Percentiles rank a stretch among this genome's conserved stretches.
These are phyloP conservation scores for Hypsopygia costalis DNA, from an alignment of 2,888 invertebrate species.

Conservation along the genomic window DNA sequence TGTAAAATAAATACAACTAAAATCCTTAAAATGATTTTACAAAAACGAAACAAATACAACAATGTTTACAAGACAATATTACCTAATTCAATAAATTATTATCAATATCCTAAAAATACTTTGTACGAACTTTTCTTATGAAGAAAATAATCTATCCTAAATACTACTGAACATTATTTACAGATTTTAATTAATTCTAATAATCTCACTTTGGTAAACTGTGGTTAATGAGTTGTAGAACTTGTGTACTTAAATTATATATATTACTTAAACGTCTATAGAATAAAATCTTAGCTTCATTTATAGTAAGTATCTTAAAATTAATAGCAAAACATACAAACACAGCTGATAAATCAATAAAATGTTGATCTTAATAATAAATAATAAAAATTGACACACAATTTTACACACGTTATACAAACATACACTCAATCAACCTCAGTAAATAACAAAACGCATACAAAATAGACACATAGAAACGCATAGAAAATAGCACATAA, in stretches of 20 bases:
- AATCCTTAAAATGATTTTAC: conserved; percentile 60
- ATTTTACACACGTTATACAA: conserved; percentile 10
- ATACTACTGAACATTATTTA: conserved; percentile 40
- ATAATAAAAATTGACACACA: not conserved
- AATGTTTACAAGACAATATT: conserved; percentile 46
- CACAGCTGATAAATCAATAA: too few species aligned
- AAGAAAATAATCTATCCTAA: conserved; percentile 26
- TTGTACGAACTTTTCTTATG: conserved; percentile 60
- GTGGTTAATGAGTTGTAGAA: conserved; percentile 70
- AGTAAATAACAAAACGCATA: too few species aligned
- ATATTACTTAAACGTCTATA: conserved; percentile 18
- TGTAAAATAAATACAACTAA: conserved; percentile 71
- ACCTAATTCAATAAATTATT: conserved; percentile 67
- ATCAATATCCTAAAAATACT: conserved; percentile 58
- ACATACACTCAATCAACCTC: conserved; percentile 14
- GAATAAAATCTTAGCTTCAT: conserved; percentile 9
- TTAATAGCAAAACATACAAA: not conserved
- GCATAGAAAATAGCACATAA: too few species aligned
- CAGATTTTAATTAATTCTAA: conserved; percentile 57
- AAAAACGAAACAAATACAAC: conserved; percentile 77
- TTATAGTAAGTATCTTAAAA: conserved; percentile 1
- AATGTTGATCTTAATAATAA: not conserved
- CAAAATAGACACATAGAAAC: too few species aligned
- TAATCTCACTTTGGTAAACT: conserved; percentile 82
- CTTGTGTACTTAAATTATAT: conserved; percentile 22